Evolutionary conservation across 2,797 vertebrate species (phyloP), one percentile per base, ranked within the genome.

Genomic region (Sebastes umbrosus): DNA sequence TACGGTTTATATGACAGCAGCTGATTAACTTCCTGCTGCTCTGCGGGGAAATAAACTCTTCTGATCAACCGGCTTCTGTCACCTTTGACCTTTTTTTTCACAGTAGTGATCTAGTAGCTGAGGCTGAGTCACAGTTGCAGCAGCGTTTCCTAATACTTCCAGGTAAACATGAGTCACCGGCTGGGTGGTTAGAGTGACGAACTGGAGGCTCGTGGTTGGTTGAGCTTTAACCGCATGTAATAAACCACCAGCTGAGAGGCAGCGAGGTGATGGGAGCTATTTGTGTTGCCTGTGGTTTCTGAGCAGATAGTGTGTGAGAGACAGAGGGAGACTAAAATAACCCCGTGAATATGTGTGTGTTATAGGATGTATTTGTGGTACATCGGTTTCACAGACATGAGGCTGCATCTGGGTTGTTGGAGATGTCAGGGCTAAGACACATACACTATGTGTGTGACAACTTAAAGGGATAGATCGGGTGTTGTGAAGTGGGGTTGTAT

Each of bases 141-240:
- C 9, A 8, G 1, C 2, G 29, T 20, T 39, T 34, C 50, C 8
- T 4, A 52, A 50, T 8, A 5, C 34, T 8, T 52, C 4, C 9
- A 24, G 4, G 13, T 57, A 5, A 8, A 6, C 3, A 4, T 70
- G 32, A 80, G 31, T 78, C 82, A 73, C 36, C 11, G 14, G 25
- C 54, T 9, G 24, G 20, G 50, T 62, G 27, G 77, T 77, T 66
- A 25, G 22, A 59, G 24, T 5, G 22, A 66, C 22, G 27, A 69
- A 64, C 29, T 59, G 46, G 31, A 73, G 34, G 65, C 71, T 27
- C 16, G 1, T 31, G 76, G 64, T 75, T 7, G 70, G 75, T n/a
- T 62, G 77, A 67, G 46, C 62, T 72, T 73, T 68, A 81, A 82
- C 80, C 69, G 79, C 84, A 69, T 70, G 75, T 64, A 63, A 85